These are phyloP conservation scores for Lerema accius DNA, from an alignment of 1,140 invertebrate species.

Conservation along the genomic window DNA sequence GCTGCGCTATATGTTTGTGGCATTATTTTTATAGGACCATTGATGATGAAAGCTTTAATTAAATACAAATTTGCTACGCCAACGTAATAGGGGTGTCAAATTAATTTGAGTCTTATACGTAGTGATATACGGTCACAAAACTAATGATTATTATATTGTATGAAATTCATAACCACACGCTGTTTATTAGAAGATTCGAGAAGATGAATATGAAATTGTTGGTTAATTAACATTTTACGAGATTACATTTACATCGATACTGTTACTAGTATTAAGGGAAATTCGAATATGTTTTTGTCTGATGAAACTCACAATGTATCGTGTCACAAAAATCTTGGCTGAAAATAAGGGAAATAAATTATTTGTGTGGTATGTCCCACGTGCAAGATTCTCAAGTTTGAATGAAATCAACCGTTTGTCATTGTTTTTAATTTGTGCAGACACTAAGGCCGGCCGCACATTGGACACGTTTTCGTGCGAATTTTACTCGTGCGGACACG, in stretches of 20 bases:
- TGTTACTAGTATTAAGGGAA: not conserved
- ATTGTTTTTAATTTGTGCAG: too few relatives aligned
- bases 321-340: not conserved
- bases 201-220: not conserved
- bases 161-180: not conserved
- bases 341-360: not conserved
- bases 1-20: not conserved
- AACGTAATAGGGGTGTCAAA: not conserved
- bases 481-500: too few relatives aligned
- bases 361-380: not conserved
- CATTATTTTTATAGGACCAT: slow-evolving; percentile 29
- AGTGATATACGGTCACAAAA: slow-evolving; percentile 21
- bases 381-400: not conserved
- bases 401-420: not conserved
- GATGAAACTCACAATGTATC: not conserved
- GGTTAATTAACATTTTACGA: not conserved
- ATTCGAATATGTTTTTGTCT: not conserved
- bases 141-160: slow-evolving; percentile 9
- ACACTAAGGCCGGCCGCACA: too few relatives aligned
- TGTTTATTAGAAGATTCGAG: not conserved
- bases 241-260: not conserved
- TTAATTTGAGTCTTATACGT: slow-evolving; percentile 4
- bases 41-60: slow-evolving; percentile 40
- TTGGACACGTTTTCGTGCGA: too few relatives aligned
- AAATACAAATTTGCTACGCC: slow-evolving; percentile 10